Conservation (phyloP, 2,113 vertebrate species). For the Echinops telfairi region DNA sequence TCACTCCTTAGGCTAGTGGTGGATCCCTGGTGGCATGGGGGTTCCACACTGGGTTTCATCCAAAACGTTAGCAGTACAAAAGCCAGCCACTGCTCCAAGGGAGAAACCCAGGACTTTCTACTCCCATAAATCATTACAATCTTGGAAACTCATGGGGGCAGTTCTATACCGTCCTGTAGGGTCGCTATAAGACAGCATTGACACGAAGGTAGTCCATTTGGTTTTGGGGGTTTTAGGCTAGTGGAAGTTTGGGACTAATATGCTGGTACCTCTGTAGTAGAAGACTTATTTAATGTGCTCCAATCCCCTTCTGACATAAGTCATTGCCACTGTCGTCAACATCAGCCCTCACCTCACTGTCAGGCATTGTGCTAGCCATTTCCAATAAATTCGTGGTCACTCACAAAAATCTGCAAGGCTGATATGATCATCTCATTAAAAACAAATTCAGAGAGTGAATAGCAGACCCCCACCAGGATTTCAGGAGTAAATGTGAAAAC, state of each 20-base stretch:
- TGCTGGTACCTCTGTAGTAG: not conserved
- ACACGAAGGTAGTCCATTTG: no score
- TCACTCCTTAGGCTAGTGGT: not conserved
- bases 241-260: no score
- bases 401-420: not conserved
- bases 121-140: no score
- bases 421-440: not conserved
- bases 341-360: not conserved
- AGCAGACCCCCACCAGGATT: not conserved
- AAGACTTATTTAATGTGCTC: not conserved
- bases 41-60: no score
- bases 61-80: no score
- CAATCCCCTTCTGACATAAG: not conserved
- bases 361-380: not conserved
- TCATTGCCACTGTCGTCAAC: not conserved
- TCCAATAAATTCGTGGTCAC: not conserved
- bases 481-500: not conserved
- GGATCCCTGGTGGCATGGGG: no score
- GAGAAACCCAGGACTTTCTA: no score
- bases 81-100: no score
- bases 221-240: no score
- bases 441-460: conserved; percentile 14
- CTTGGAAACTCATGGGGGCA: no score
- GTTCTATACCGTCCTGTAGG: no score
- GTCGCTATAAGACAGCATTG: no score